Evolutionary conservation across 2,797 vertebrate species (phyloP), one percentile per base, ranked within the genome.

Genomic region (Acanthurus leucopareius): DNA sequence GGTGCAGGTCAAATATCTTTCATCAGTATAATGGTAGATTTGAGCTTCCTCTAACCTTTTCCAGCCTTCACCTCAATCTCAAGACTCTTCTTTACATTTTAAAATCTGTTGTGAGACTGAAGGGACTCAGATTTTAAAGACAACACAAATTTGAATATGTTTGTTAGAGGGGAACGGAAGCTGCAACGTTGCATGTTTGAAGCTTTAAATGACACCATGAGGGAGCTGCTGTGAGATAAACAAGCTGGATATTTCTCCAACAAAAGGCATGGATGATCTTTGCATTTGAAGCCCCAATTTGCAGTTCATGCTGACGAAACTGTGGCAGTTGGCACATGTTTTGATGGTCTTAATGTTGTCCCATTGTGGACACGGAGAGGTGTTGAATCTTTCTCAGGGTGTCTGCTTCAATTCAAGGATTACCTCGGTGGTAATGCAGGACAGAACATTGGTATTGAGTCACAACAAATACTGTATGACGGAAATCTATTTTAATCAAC

Each of bases 401-500:
- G 57, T 52, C 66, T 35, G 57, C 80, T 19, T 72, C 73, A 75
- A 52, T 73, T 69, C 0, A 0, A 67, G 73, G 76, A 85, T 86
- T 81, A 86, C 58, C 79, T 79, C 10, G 13, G 13, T 52, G 17
- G 20, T 63, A 73, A 84, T 48, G 35, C 73, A 38, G 73, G 57
- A 59, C 65, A 59, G 64, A 79, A 67, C 76, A 51, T 54, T 72
- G 49, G 22, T 67, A 15, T 65, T 16, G 54, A 74, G 69, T 86
- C 82, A 58, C 9, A 32, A 32, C 71, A 80, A 66, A 86, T 47
- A 57, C 58, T 32, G 58, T 70, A 58, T 6, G 72, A 73, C 3
- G 2, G 56, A 63, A 84, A 86, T 85, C 75, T 86, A 83, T 88
- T 92, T 91, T 85, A 81, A 92, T 91, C 88, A 79, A 59, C 64